Conservation (phyloP, 1,140 invertebrate species). For the Doryteuthis pealeii region DNA sequence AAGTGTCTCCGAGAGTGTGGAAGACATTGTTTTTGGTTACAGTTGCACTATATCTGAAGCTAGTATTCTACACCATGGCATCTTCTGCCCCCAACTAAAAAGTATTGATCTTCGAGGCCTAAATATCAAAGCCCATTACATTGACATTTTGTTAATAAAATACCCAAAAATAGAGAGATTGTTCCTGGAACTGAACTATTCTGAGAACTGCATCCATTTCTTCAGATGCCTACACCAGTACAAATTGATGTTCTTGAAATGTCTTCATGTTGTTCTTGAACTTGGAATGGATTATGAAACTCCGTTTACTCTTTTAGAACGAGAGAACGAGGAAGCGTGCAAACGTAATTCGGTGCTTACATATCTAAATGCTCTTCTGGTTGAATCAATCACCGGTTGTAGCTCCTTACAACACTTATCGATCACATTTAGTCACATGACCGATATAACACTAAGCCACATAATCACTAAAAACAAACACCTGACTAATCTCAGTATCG, state of each 20-base stretch:
- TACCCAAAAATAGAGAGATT: background rate
- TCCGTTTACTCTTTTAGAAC: background rate
- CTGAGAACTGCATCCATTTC: background rate
- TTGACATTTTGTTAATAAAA: background rate
- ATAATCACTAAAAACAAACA: background rate
- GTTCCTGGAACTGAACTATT: background rate
- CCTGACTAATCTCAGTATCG: background rate
- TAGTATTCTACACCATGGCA: background rate
- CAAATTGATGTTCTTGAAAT: background rate
- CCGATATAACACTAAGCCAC: background rate
- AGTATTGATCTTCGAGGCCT: background rate
- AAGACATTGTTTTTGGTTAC: conserved; percentile 5
- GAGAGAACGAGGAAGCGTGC: background rate
- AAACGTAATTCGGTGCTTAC: background rate
- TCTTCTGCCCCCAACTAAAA: background rate
- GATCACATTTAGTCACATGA: background rate
- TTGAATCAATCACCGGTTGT: background rate
- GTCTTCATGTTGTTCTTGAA: background rate
- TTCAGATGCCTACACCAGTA: background rate
- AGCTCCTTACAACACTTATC: background rate
- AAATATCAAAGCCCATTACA: background rate
- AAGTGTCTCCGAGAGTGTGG: background rate
- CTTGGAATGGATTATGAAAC: background rate
- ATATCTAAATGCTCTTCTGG: background rate
- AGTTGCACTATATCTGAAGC: background rate